Percentiles rank a stretch among this genome's conserved stretches.
phyloP scores from a whole-genome alignment of 1,140 invertebrate species.

The Rhynchophorus ferrugineus region DNA sequence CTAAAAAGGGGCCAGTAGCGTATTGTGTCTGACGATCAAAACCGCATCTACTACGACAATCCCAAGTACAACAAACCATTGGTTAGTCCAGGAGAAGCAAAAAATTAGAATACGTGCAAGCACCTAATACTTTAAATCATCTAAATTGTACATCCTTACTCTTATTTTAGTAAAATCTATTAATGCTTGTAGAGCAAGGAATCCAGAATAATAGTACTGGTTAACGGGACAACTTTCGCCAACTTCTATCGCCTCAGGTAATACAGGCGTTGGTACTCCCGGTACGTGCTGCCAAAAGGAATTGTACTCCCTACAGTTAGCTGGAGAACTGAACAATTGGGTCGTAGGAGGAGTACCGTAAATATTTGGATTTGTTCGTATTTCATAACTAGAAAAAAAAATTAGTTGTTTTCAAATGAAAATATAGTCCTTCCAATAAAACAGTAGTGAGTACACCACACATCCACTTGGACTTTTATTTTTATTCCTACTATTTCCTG shows the following conservation, averaged over 20 bases:
- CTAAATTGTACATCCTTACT: too few species aligned
- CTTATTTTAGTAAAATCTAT: slow-evolving; percentile 65
- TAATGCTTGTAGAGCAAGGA: slow-evolving; percentile 61
- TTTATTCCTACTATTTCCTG: too few species aligned
- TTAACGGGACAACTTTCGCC: slow-evolving; percentile 64
- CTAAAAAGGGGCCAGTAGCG: too few species aligned
- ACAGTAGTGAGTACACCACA: too few species aligned
- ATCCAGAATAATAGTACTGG: slow-evolving; percentile 68
- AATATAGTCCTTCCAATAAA: not conserved
- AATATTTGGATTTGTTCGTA: slow-evolving; percentile 61
- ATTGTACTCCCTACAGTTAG: slow-evolving; percentile 56
- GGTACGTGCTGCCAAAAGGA: slow-evolving; percentile 54
- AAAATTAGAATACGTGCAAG: too few species aligned
- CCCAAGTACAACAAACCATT: too few species aligned
- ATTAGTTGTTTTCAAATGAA: slow-evolving; percentile 1
- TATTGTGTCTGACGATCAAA: too few species aligned
- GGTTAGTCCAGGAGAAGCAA: too few species aligned
- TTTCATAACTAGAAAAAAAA: slow-evolving; percentile 53
- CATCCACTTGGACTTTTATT: too few species aligned
- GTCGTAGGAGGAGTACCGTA: slow-evolving; percentile 55
- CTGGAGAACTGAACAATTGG: slow-evolving; percentile 53
- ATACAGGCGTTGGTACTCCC: slow-evolving; percentile 20
- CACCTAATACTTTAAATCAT: too few species aligned
- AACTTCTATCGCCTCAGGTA: slow-evolving; percentile 49
- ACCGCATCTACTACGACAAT: too few species aligned